Evolutionary conservation across 2,888 invertebrate genomes (phyloP), one percentile per base, ranked within the genome.

Genomic region (Exephanes ischioxanthus): DNA sequence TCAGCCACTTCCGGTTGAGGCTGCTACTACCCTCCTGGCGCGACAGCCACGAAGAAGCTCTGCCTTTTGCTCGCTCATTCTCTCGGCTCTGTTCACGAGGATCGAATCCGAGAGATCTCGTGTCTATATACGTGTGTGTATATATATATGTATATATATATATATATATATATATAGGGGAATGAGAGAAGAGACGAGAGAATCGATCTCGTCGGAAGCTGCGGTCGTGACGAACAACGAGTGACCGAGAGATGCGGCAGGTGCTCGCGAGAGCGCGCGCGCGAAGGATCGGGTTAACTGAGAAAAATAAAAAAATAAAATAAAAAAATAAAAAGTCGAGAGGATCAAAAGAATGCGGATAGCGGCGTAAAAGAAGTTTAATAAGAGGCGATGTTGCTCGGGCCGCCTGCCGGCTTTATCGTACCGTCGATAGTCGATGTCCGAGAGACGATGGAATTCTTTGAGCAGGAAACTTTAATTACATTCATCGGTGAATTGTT

Each of bases 1-100:
- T 89, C 90, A 86, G 90, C 89, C 90, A 91, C 91, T 91, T 92
- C 92, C 92, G 92, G 90, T 90, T 76, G 53, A 72, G 83, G 51
- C 51, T 77, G 55, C 66, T 77, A 63, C 61, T 7, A 53, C 41
- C 26, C 55, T 75, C 33, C 26, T 37, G 61, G 33, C 61, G 68
- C 41, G 63, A 22, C 14, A 37, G 71, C 67, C 78, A 48, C 72
- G 76, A 71, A 58, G 26, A 70, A 37, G n/a, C 61, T 30, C 19
- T 82, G 53, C 76, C 53, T 82, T 63, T 22, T 61, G 58, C 51
- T 6, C 53, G 16, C n/a, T 53, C 53, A 14, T 19, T 26, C 84
- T 61, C 76, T 71, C 68, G 76, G 41, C 66, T 73, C 53, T n/a
- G 45, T 80, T 77, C 63, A 68, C 76, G 75, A 77, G 71, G 75